Base-by-base conservation (phyloP, 2,888 invertebrate species). In the Dicyrtoma fusca region DNA sequence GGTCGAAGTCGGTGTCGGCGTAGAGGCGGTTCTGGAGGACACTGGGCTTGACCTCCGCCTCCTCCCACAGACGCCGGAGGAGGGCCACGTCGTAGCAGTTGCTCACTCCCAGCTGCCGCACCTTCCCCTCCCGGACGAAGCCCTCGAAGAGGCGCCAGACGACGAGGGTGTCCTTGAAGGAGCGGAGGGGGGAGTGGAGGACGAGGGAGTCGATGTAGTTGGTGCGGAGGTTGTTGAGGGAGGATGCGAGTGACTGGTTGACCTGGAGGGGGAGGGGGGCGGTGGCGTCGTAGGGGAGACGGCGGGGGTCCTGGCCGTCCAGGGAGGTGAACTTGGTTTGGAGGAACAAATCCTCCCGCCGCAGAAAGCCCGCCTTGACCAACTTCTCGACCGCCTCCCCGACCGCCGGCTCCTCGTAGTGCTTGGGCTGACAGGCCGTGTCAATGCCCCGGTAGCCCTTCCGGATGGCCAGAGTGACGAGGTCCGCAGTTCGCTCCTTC, bases 301-400 rank as follows among this genome's bases (percentile, higher is more conserved):
- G 72, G 14, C 71, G 74, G 0, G 76, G 78, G 34, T 80, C 80
- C 62, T 80, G 80, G 5, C 79, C 80, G 69, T 76, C 74, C 14
- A 78, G 59, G 5, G 78, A 77, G 3, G 79, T 80, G 55, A 78
- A 80, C 59, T 80, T 80, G 2, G 80, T 80, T 65, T 80, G 80
- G 1, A 77, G 26, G 55, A 75, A 77, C 6, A 75, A n/a, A 61
- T 63, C 59, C 17, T 71, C 63, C 25, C 75, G 69, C 6, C n/a
- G 5, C 8, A 74, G 57, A 19, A 61, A 61, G 62, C 70, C 45
- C 21, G 23, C 17, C 2, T 25, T 64, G 11, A 74, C 53, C 10
- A 63, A 25, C n/a, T 26, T 57, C 45, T 72, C 69, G 14, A 75
- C 17, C 14, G 75, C 73, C 1, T 19, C 68, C 26, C 75, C 75